Base-by-base conservation (phyloP, 2,888 invertebrate genomes). In the Pseudococcus viburni region DNA sequence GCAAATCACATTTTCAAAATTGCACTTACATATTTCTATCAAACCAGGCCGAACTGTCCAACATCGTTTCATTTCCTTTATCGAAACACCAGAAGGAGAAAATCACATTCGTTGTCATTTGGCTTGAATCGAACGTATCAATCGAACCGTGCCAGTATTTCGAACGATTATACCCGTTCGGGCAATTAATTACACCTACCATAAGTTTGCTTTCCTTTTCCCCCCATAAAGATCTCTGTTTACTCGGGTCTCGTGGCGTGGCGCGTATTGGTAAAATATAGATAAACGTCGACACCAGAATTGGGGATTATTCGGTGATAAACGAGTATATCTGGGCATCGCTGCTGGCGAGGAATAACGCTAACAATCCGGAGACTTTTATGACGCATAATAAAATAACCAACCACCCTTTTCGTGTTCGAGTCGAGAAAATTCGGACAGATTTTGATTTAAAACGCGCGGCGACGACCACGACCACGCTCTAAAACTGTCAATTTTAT, bases 201-300 rank as follows among this genome's bases (percentile, higher is more conserved):
- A 33, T 3, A 33, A 33, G 26, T 1, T 33, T 33, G 1, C 26
- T 33, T 33, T 3, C 1, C 26, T 33, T 33, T 3, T 33, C 26
- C 26, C 26, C 3, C 26, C 1, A 33, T 33, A 33, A 33, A 33
- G 26, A 33, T 33, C 26, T 33, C 26, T 33, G 3, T 33, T 33
- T 33, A 33, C 26, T 33, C 26, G 26, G 26, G 26, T 33, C 26
- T 33, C 26, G 12, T 51, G 51, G 51, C 51, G 15, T 15, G 15
- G 59, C 6, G 7, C 80, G 80, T 42, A 80, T 42, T 19, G 42
- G 33, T 39, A 42, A 80, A 80, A 80, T 80, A 80, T 26, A 80
- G 80, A 80, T 80, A 80, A 80, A 80, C 80, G 80, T 80, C 80
- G 80, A 42, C 80, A 80, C 80, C 80, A 80, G 80, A 80, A 80